Conservation (phyloP, 2,888 invertebrate genomes). For the Agrotis segetum region DNA sequence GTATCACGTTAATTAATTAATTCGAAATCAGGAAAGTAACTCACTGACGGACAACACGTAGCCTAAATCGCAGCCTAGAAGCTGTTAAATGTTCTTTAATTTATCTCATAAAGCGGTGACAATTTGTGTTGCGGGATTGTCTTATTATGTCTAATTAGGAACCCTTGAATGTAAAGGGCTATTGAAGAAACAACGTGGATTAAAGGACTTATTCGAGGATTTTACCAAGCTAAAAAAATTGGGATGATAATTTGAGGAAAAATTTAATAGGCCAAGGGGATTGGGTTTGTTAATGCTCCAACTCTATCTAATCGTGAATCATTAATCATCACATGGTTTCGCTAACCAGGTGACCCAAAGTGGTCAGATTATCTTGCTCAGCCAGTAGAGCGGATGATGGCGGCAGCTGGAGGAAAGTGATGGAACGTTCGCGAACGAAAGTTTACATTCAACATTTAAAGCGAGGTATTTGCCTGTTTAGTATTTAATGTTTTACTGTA, state of each 20-base stretch:
- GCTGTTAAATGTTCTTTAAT: background rate
- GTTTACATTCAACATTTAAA: constrained; percentile 44
- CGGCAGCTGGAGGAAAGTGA: constrained; percentile 56
- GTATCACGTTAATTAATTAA: too few relatives aligned
- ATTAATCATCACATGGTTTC: constrained; percentile 20
- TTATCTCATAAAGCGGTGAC: background rate
- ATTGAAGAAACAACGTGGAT: too few relatives aligned
- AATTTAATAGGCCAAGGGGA: background rate
- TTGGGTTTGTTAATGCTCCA: background rate
- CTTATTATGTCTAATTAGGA: too few relatives aligned
- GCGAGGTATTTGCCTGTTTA: constrained; percentile 21
- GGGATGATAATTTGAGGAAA: too few relatives aligned
- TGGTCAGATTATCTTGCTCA: constrained; percentile 47
- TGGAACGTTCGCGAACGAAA: constrained; percentile 48
- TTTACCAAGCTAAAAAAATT: too few relatives aligned
- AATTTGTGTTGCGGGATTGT: too few relatives aligned
- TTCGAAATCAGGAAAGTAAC: too few relatives aligned
- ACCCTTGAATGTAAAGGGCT: too few relatives aligned
- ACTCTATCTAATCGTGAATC: constrained; percentile 11
- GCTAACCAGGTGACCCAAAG: constrained; percentile 53
- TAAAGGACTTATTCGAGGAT: too few relatives aligned
- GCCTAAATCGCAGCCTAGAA: background rate
- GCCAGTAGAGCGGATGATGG: constrained; percentile 61
- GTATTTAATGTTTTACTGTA: too few relatives aligned
- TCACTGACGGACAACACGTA: background rate